Evolutionary conservation across 2,113 vertebrate genomes (phyloP).

Genomic region (Paracanthobrama guichenoti): DNA sequence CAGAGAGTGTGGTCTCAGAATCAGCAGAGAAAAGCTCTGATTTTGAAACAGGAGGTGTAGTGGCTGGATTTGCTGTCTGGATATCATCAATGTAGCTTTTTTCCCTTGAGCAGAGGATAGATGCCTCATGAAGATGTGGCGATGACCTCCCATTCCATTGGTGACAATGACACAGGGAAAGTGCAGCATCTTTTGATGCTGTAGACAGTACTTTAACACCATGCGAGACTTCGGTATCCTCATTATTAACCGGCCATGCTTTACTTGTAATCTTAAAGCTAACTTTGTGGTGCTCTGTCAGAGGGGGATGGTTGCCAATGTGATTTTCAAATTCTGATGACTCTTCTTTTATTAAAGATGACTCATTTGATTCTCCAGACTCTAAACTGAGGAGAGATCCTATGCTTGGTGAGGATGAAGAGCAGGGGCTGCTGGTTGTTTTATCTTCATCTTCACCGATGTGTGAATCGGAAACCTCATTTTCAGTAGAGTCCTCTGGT

Average conservation of each 20-base stretch:
- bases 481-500: conserved; percentile 67
- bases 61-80: not conserved
- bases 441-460: conserved; percentile 57
- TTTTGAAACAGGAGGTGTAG: not conserved
- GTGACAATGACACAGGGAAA: conserved; percentile 2
- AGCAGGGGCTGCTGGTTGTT: conserved; percentile 50
- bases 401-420: conserved; percentile 58
- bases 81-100: conserved; percentile 12
- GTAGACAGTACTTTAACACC: conserved; percentile 14
- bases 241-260: conserved; percentile 10
- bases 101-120: not conserved
- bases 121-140: conserved; percentile 19
- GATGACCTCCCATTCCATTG: conserved; percentile 22
- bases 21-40: not conserved
- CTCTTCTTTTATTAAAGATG: conserved; percentile 67
- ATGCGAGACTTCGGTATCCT: conserved; percentile 1
- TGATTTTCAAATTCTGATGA: conserved; percentile 69
- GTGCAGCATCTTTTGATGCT: conserved; percentile 32
- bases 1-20: not conserved
- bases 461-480: conserved; percentile 56
- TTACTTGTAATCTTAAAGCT: conserved; percentile 20
- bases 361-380: conserved; percentile 43
- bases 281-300: conserved; percentile 36
- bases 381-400: conserved; percentile 47
- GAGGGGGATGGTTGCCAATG: conserved; percentile 21